Evolutionary conservation across 2,797 vertebrate genomes (phyloP), one percentile per base, ranked within the genome.

Genomic region (Oreortyx pictus): DNA sequence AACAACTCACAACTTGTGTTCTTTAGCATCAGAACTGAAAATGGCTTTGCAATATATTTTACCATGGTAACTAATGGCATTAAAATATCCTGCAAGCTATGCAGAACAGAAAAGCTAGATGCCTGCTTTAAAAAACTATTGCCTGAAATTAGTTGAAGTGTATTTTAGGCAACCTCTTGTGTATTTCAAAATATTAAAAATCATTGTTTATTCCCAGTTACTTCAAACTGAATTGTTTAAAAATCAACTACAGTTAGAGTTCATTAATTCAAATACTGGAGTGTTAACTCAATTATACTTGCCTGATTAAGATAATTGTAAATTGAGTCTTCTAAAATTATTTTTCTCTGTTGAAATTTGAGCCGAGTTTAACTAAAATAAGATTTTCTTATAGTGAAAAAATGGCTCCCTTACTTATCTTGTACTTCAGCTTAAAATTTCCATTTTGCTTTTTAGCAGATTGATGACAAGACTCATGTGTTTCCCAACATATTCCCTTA

Each of bases 151-250:
- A 74, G n/a, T 75, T 82, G n/a, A 8, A 62, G 8, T 44, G 10
- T 47, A 65, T 67, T 91, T 78, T 75, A 71, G 41, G 56, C 59
- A 90, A 89, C 2, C 3, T 68, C 18, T 46, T 56, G 29, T 33
- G 68, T 56, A 85, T 57, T n/a, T 78, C 62, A 82, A 90, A 94
- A 66, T 62, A 81, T n/a, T 56, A 60, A 57, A 90, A 82, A 75
- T 13, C 1, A 1, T 62, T 84, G 22, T 72, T 89, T 94, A 76
- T 85, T 90, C 46, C 27, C 22, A 82, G 11, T 22, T 78, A 68
- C 14, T 20, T 41, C 37, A 81, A 85, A 68, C 6, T n/a, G 54
- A 90, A 52, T 15, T 35, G 24, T 60, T 49, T 22, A 75, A 94
- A 90, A 87, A 41, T 72, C 47, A 70, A 35, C 46, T 29, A 1